Evolutionary conservation across 2,888 invertebrate genomes (phyloP), one percentile per base, ranked within the genome.

Genomic region (Luperina testacea): DNA sequence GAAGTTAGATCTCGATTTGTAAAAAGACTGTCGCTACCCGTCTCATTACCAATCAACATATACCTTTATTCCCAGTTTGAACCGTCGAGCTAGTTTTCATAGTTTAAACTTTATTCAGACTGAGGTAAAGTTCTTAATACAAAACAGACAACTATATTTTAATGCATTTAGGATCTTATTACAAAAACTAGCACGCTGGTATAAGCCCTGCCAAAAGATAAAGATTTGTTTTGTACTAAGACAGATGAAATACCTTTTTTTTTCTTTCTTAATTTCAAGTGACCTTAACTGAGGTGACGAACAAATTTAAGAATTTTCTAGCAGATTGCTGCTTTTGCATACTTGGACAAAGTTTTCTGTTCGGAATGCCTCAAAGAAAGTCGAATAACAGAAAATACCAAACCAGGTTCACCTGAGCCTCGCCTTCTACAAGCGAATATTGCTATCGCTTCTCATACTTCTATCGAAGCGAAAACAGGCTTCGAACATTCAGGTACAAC

Each of bases 391-490:
- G 78, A 57, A 83, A 81, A 78, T 38, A 67, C 51, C 59, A 61
- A 27, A 78, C 38, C 42, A 67, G 27, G 59, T 78, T 38, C 32
- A 27, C 7, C 57, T 27, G n/a, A 45, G 67, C 73, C 69, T 65
- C 57, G 65, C 69, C 65, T 77, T 63, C 24, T 71, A 59, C 38
- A 38, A 53, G 71, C 59, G 20, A 77, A 85, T 73, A 77, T 65
- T 65, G 68, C 70, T 78, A 84, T 75, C 67, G 57, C 51, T 57
- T 64, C 70, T 80, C 65, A 80, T 75, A 77, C 59, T 72, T 76
- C 71, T 71, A 75, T 78, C 63, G 64, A 48, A 83, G 76, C 77
- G 42, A 82, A 84, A 86, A 87, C 86, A 65, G 61, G 82, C 82
- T 82, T 72, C 53, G 61, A 75, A 79, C 68, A 71, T 87, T 79